Conservation (phyloP, 2,113 vertebrate species). For the Aegithalos caudatus region DNA sequence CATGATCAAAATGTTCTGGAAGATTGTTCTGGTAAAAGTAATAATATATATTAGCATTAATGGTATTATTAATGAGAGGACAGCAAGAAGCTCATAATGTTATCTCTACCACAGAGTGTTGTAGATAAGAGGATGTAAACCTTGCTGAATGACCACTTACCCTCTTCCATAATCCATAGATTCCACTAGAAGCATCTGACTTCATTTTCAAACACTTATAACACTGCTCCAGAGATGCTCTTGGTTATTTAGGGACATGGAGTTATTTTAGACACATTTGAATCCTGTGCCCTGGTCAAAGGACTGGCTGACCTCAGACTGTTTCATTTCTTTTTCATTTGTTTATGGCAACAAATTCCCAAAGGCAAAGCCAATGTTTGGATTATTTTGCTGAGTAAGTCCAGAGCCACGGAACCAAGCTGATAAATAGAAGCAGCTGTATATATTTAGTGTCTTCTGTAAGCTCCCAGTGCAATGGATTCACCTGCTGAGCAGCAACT, state of each 20-base stretch:
- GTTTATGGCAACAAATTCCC: neutral
- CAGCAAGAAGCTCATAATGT: neutral
- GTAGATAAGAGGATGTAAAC: neutral
- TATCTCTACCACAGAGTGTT: neutral
- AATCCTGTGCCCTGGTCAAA: neutral
- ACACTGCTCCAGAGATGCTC: neutral
- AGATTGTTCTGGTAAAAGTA: neutral
- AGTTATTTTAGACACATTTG: neutral
- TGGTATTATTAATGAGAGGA: neutral
- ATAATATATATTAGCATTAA: neutral
- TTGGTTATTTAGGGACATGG: neutral
- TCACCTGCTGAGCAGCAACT: neutral
- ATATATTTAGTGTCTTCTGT: neutral
- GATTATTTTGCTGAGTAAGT: neutral
- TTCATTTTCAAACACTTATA: neutral
- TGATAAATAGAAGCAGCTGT: neutral
- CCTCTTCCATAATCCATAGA: neutral
- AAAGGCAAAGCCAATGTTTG: neutral
- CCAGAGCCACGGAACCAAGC: neutral
- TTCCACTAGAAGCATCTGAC: neutral
- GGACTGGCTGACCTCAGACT: neutral
- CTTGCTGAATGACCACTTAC: neutral
- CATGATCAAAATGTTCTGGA: neutral
- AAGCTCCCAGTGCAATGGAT: neutral
- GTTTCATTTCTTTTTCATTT: neutral